Conservation (phyloP, 2,797 vertebrate species). For the Agapornis canus region DNA sequence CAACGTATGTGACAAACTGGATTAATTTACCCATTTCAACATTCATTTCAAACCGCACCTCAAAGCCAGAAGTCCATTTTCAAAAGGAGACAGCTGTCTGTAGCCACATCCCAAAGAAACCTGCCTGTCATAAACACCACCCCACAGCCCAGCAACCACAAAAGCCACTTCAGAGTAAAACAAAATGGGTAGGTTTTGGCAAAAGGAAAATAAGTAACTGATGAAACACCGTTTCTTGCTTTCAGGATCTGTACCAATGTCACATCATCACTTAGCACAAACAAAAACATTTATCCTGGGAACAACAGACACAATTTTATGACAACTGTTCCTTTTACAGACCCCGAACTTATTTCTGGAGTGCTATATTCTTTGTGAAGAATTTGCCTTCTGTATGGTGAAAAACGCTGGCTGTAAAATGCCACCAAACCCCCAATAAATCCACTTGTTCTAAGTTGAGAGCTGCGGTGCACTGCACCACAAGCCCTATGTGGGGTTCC, state of each 20-base stretch:
- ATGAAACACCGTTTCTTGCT: background rate
- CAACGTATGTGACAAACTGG: conserved; percentile 38
- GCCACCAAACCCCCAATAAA: rapidly evolving
- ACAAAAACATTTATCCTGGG: background rate
- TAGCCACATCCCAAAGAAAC: conserved; percentile 17
- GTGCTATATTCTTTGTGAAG: background rate
- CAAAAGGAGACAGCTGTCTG: conserved; percentile 49
- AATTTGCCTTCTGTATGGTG: background rate
- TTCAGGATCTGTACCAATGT: background rate
- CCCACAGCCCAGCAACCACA: background rate
- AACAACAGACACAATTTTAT: background rate
- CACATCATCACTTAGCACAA: background rate
- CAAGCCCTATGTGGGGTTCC: rapidly evolving
- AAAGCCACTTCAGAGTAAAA: background rate
- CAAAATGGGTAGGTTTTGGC: background rate
- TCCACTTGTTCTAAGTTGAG: background rate
- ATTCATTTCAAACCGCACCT: conserved; percentile 11
- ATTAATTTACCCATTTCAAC: conserved; percentile 24
- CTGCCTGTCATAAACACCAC: background rate
- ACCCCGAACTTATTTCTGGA: background rate
- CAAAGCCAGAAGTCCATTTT: conserved; percentile 7
- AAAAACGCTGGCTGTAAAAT: background rate
- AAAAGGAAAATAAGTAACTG: background rate
- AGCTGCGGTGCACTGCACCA: rapidly evolving
- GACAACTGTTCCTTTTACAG: background rate